These are phyloP conservation scores for Peromyscus aztecus DNA, from an alignment of 2,797 vertebrate species.

Conservation along the genomic window DNA sequence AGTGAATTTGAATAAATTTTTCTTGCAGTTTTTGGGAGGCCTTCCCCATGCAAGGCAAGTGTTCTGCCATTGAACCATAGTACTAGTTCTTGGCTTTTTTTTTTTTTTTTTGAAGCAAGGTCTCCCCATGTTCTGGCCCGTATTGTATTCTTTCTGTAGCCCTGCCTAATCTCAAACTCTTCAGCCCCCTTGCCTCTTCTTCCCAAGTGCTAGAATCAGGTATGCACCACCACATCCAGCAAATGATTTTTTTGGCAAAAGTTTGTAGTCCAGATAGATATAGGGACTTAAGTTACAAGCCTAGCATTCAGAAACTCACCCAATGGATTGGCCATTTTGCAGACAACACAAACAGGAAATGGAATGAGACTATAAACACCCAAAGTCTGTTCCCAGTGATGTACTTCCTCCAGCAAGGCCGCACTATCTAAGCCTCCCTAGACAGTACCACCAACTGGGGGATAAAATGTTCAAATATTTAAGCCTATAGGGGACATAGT, in stretches of 20 bases:
- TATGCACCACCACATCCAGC: neutral
- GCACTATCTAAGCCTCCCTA: neutral
- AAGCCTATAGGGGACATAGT: neutral
- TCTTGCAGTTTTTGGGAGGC: neutral
- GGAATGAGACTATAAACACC: neutral
- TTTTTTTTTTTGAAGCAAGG: neutral
- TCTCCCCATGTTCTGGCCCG: neutral
- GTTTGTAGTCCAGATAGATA: neutral
- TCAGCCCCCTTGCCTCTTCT: neutral
- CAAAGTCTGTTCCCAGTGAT: neutral
- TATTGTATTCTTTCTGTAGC: neutral
- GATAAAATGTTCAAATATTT: neutral
- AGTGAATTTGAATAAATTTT: neutral
- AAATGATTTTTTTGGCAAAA: neutral
- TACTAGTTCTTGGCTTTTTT: neutral
- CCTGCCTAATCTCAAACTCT: neutral
- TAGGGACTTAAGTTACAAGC: neutral
- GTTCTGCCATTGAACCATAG: neutral
- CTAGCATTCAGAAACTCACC: neutral
- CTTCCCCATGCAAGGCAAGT: neutral
- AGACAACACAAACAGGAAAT: neutral
- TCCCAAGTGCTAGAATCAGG: neutral
- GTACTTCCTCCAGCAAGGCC: neutral
- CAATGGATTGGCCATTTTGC: neutral
- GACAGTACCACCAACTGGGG: neutral